phyloP scores from a whole-genome alignment of 2,113 vertebrate genomes.

The Neodon shergylaensis region DNA sequence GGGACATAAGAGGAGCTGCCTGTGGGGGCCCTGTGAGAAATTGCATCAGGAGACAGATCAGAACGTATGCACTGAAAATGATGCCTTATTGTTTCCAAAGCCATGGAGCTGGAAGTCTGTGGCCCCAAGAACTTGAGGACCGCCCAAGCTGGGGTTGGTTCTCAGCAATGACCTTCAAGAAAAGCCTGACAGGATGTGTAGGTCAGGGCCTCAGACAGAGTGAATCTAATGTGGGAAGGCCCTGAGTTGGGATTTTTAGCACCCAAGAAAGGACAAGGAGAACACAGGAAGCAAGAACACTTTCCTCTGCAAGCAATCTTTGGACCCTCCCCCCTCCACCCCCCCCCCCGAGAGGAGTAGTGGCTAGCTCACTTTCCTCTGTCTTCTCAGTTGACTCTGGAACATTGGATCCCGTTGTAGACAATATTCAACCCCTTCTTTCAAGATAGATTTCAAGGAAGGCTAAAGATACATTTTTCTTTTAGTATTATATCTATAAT shows the following conservation, averaged over 20 bases:
- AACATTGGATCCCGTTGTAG: background rate
- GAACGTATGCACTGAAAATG: conserved; percentile 62
- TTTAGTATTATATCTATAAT: background rate
- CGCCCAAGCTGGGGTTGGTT: fast-evolving
- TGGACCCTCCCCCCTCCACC: fast-evolving
- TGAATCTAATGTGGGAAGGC: background rate
- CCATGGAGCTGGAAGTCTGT: background rate
- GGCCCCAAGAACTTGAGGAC: background rate
- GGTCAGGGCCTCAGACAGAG: too few species aligned
- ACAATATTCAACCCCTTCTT: background rate
- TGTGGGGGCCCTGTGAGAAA: conserved; percentile 30
- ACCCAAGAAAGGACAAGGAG: background rate
- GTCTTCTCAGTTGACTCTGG: background rate
- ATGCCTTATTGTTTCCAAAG: conserved; percentile 1
- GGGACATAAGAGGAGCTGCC: background rate
- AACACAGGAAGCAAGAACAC: background rate
- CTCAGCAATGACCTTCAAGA: background rate
- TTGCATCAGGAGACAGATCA: conserved; percentile 53
- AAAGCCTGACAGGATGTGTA: background rate
- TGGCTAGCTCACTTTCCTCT: background rate
- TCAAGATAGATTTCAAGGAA: background rate
- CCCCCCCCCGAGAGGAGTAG: fast-evolving
- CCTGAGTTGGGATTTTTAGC: background rate
- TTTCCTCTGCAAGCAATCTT: background rate
- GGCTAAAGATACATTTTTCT: background rate